phyloP scores from a whole-genome alignment of 2,797 vertebrate genomes.

The Leptodactylus fallax region DNA sequence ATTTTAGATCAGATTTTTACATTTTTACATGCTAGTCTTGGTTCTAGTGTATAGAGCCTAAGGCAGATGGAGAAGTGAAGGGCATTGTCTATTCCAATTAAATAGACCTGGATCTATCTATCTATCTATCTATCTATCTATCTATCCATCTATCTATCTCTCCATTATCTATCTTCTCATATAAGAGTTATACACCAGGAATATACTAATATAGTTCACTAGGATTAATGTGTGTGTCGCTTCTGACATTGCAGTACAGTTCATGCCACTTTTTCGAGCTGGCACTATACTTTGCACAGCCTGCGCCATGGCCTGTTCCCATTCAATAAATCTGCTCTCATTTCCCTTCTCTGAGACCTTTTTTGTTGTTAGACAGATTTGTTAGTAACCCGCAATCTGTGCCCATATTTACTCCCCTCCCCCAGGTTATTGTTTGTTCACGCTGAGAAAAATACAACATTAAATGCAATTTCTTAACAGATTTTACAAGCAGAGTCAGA shows the following conservation, averaged over 20 bases:
- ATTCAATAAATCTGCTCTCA: slow-evolving; percentile 54
- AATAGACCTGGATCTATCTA: too few species aligned
- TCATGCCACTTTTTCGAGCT: not conserved
- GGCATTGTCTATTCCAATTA: too few species aligned
- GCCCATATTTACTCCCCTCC: slow-evolving; percentile 43
- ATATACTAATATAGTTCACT: too few species aligned
- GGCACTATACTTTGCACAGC: slow-evolving; percentile 27
- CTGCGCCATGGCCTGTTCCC: slow-evolving; percentile 43
- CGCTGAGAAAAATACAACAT: not conserved
- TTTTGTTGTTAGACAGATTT: slow-evolving; percentile 42
- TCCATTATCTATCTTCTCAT: too few species aligned
- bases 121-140: too few species aligned
- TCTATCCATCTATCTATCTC: not conserved
- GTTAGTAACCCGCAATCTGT: slow-evolving; percentile 48
- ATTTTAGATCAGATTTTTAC: too few species aligned
- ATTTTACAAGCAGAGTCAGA: not conserved
- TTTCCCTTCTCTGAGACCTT: slow-evolving; percentile 34
- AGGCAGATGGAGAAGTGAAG: too few species aligned
- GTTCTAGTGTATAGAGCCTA: too few species aligned
- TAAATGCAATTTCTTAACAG: not conserved
- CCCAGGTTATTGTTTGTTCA: not conserved
- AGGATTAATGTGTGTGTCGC: too few species aligned
- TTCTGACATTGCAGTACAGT: not conserved
- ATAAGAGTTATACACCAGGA: too few species aligned
- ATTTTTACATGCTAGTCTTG: too few species aligned